Evolutionary conservation across 2,888 invertebrate genomes (phyloP), one percentile per base, ranked within the genome.

Genomic region (Drosophila ustulata): DNA sequence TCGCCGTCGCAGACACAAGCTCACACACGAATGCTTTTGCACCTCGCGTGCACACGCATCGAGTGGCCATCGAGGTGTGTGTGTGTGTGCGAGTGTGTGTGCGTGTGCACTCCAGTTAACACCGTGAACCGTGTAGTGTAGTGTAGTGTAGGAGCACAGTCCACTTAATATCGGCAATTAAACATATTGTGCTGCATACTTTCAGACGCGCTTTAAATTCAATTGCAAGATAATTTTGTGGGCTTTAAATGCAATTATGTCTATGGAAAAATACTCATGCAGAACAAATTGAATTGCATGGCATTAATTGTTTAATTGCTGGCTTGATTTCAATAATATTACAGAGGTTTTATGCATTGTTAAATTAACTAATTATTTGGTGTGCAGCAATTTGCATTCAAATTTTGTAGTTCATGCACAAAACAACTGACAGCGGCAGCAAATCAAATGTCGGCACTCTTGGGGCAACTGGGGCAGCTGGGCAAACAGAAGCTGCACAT

Each of bases 401-500:
- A 78, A 73, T 79, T 18, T 41, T 41, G 39, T 34, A 72, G 64
- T 73, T 65, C 46, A 65, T 63, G 37, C 52, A 32, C 11, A 53
- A 51, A 51, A 39, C 3, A 62, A 50, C 66, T 61, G 74, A 53
- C 78, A 77, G 58, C 47, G 18, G 51, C 55, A 37, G 59, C 55
- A 82, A 65, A 57, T 71, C 65, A 71, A 70, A 78, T 72, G 67
- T 71, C 74, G 71, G 39, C 67, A 61, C 61, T 74, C 80, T 78
- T 53, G 69, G 61, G 57, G 34, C 46, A 43, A 45, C 32, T 59
- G 47, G 68, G 66, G 49, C 77, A 66, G 66, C 56, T 61, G 58
- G 46, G 59, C 53, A 80, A 81, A 86, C 76, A 82, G 69, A 68
- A 62, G 59, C 67, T 82, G 78, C 69, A 75, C 78, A 82, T 86